Conservation (phyloP, 2,888 invertebrate species). For the Stratiomys singularior region DNA sequence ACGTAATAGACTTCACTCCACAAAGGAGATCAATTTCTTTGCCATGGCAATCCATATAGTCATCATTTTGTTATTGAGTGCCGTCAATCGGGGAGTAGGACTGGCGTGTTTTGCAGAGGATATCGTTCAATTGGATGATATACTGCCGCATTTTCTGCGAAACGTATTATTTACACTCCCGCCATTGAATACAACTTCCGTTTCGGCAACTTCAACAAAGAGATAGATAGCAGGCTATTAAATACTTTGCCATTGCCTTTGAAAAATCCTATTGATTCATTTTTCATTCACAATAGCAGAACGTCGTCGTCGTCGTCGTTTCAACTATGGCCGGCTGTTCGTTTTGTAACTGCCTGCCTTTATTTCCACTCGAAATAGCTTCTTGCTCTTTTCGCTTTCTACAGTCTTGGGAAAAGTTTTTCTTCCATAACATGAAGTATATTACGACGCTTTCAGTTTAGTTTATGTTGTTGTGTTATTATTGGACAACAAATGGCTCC, state of each 20-base stretch:
- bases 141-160: neutral
- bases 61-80: too few species aligned
- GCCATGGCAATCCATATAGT: too few species aligned
- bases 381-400: constrained; percentile 5
- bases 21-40: too few species aligned
- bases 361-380: constrained; percentile 5
- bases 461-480: constrained; percentile 35
- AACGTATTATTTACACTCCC: constrained; percentile 10
- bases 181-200: neutral
- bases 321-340: constrained; percentile 10
- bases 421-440: constrained; percentile 22
- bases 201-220: constrained; percentile 11
- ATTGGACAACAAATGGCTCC: constrained; percentile 30
- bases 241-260: constrained; percentile 18
- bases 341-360: constrained; percentile 15
- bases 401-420: neutral
- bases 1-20: too few species aligned
- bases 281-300: constrained; percentile 29
- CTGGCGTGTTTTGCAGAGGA: too few species aligned
- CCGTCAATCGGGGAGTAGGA: too few species aligned
- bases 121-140: too few species aligned
- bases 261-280: constrained; percentile 31
- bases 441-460: constrained; percentile 30
- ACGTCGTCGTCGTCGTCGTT: neutral
- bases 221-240: constrained; percentile 27